phyloP scores from a whole-genome alignment of 2,888 invertebrate genomes.

The Nemotelus nigrinus region DNA sequence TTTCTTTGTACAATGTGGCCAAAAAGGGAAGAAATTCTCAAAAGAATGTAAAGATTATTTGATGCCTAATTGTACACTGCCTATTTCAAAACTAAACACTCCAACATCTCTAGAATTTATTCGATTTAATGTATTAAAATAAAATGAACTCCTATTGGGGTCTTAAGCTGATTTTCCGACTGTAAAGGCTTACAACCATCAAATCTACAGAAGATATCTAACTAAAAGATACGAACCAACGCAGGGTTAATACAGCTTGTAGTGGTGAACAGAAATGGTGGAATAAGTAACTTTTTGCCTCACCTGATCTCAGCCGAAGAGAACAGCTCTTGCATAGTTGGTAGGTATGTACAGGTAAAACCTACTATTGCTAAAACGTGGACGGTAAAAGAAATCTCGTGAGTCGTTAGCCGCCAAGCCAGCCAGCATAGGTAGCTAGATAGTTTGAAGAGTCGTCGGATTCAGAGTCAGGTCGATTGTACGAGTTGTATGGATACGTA shows the following conservation, averaged over 20 bases:
- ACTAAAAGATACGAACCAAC: not conserved
- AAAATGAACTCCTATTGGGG: too few species aligned
- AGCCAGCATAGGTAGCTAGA: not conserved
- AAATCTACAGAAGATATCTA: not conserved
- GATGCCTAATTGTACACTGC: too few species aligned
- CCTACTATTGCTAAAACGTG: slow-evolving; percentile 2
- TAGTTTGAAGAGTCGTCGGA: too few species aligned
- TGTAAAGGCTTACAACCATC: too few species aligned
- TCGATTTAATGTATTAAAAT: too few species aligned
- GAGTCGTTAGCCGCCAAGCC: not conserved
- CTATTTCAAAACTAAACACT: too few species aligned
- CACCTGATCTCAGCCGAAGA: slow-evolving; percentile 35
- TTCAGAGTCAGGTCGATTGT: slow-evolving; percentile 1
- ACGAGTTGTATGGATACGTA: slow-evolving; percentile 14
- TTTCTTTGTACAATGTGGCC: too few species aligned
- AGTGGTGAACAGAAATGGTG: slow-evolving; percentile 4
- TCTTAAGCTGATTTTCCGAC: too few species aligned
- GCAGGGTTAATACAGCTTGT: slow-evolving; percentile 15
- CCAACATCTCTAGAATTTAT: too few species aligned
- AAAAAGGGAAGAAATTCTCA: too few species aligned
- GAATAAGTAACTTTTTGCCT: slow-evolving; percentile 23
- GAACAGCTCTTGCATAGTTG: not conserved
- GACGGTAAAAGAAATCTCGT: slow-evolving; percentile 14
- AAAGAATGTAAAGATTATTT: too few species aligned
- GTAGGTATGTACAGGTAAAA: too few species aligned